Conservation (phyloP, 1,140 invertebrate species). For the Tetragnatha versicolor region DNA sequence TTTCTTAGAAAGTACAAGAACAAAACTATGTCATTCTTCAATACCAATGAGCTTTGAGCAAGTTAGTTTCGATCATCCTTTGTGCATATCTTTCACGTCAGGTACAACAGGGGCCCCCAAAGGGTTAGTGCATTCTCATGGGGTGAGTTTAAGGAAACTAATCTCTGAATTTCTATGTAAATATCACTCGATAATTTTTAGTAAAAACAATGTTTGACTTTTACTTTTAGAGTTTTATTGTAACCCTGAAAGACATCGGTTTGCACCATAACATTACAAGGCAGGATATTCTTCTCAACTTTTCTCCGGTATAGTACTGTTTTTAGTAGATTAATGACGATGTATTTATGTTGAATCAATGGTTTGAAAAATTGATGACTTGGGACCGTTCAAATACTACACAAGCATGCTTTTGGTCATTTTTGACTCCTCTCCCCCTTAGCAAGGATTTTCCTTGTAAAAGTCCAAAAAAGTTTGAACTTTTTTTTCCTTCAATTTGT, state of each 20-base stretch:
- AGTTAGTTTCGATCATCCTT: conserved; percentile 71
- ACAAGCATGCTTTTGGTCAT: no score
- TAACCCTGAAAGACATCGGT: conserved; percentile 12
- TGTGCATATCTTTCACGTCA: conserved; percentile 71
- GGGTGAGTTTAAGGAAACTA: conserved; percentile 68
- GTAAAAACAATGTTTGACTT: no score
- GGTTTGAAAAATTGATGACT: no score
- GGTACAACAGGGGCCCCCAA: conserved; percentile 73
- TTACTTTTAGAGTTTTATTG: conserved; percentile 17
- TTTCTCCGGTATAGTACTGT: conserved; percentile 29
- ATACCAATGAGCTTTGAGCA: conserved; percentile 69
- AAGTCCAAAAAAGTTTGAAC: no score
- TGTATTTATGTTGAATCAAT: no score
- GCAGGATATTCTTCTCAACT: conserved; percentile 2
- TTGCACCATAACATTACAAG: neutral
- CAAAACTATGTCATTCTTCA: conserved; percentile 49
- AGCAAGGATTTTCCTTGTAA: no score
- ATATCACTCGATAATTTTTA: no score
- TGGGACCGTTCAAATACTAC: no score
- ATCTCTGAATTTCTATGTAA: no score
- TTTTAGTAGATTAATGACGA: no score
- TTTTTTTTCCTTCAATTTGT: no score
- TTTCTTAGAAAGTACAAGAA: conserved; percentile 59
- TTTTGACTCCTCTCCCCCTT: no score
- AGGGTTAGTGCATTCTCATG: conserved; percentile 71